Evolutionary conservation across 2,888 invertebrate species (phyloP).

Genomic region (Clostera curtula): DNA sequence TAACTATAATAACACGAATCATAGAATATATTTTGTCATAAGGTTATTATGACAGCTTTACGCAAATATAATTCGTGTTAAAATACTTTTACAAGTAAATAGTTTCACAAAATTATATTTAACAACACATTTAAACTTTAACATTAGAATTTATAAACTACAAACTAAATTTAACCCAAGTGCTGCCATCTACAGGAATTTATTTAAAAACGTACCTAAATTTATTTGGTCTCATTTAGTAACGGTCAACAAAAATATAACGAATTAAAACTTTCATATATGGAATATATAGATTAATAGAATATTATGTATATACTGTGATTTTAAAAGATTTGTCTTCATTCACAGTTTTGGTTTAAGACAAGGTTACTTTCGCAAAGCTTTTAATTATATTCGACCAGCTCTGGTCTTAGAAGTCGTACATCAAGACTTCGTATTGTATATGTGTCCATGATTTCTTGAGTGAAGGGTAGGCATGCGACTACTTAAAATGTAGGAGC

Average conservation of each 20-base stretch:
- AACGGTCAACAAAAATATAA: slow-evolving; percentile 51
- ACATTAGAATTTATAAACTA: slow-evolving; percentile 69
- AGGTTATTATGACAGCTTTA: no score
- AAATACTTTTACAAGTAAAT: slow-evolving; percentile 18
- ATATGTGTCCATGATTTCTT: no score
- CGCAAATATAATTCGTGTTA: slow-evolving; percentile 17
- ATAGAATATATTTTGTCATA: no score
- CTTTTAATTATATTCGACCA: no score
- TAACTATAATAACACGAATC: no score
- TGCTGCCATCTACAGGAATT: slow-evolving; percentile 49
- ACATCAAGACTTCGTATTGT: no score
- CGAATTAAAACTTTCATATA: slow-evolving; percentile 22
- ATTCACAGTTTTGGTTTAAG: no score
- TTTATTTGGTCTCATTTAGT: slow-evolving; percentile 74
- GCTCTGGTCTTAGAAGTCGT: no score
- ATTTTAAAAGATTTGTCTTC: no score
- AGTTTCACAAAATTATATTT: slow-evolving; percentile 28
- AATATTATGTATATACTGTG: slow-evolving; percentile 1
- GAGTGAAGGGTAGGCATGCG: no score
- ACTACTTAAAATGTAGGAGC: no score
- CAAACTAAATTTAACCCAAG: slow-evolving; percentile 52
- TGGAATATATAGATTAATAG: slow-evolving; percentile 17
- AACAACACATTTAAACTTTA: slow-evolving; percentile 50
- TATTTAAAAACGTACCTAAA: slow-evolving; percentile 56
- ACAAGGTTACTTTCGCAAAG: no score